Evolutionary conservation across 1,140 invertebrate genomes (phyloP), one percentile per base, ranked within the genome.

Genomic region (Caenorhabditis remanei): DNA sequence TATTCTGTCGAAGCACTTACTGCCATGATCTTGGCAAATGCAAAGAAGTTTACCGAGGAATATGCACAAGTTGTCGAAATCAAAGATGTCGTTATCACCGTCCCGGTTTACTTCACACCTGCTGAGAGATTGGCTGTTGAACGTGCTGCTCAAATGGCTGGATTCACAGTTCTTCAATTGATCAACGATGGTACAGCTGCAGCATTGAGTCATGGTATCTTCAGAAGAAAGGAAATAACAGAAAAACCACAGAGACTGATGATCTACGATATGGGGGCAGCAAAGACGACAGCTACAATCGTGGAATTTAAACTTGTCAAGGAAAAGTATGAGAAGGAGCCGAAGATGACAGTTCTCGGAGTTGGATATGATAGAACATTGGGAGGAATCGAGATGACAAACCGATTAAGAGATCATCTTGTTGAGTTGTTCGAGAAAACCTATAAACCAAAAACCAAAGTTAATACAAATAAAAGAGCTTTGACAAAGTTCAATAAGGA

Each of bases 191-290:
- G 91, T 58, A 87, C 93, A 92, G 89, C 92, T 89, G 96, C 98
- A 88, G 98, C 97, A 11, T 94, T 99, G n/a, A 99, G 99, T 93
- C 99, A 99, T 94, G 98, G 97, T 0, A 97, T 99, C 87, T 98
- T 97, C 92, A 94, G 96, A 89, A 94, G 96, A 5, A 98, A 98
- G 93, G 96, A 98, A 92, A 98, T 99, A 90, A 99, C 98, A 93
- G 96, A 96, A 89, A 96, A 97, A 5, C 95, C 96, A n/a, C 87
- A 97, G 92, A 96, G 97, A 90, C 95, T 98, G 56, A 94, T 98
- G 92, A 98, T 99, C 93, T 99, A 97, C 93, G 98, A 99, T 93
- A 98, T 99, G 96, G 98, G 98, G 3, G 96, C 98, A 0, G 95
- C 95, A 4, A 96, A 96, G 89, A 99, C 98, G 0, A 95, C 96